Conservation (phyloP, 1,140 invertebrate genomes). For the Oedothorax gibbosus region DNA sequence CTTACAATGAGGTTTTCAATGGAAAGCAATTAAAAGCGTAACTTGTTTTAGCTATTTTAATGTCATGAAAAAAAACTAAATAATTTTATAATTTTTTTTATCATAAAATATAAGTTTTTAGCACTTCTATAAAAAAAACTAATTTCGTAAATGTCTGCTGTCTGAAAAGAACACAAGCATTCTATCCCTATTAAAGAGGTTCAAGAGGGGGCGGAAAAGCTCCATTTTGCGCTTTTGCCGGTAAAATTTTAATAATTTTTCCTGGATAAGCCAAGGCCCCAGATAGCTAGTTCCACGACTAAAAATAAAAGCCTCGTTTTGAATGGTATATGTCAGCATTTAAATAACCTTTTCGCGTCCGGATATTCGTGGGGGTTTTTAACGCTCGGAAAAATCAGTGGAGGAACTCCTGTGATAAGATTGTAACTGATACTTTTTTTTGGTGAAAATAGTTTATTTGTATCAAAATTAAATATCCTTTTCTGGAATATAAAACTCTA, state of each 20-base stretch:
- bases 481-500: too few species aligned
- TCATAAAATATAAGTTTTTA: too few species aligned
- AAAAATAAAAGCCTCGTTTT: conserved; percentile 48
- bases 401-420: neutral
- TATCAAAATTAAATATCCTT: too few species aligned
- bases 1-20: too few species aligned
- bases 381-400: conserved; percentile 48
- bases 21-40: too few species aligned
- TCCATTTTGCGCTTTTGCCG: conserved; percentile 15
- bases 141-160: neutral
- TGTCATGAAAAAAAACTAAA: too few species aligned
- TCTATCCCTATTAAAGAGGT: neutral
- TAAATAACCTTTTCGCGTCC: conserved; percentile 51
- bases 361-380: conserved; percentile 14
- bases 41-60: too few species aligned
- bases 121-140: too few species aligned
- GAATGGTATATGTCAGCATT: conserved; percentile 61
- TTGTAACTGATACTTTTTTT: too few species aligned
- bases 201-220: neutral
- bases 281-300: neutral
- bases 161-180: neutral
- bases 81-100: too few species aligned
- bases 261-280: neutral
- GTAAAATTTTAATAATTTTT: conserved; percentile 58
- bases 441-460: too few species aligned